These are phyloP conservation scores for Scrobipalpa costella DNA, from an alignment of 2,888 invertebrate species.

Conservation along the genomic window DNA sequence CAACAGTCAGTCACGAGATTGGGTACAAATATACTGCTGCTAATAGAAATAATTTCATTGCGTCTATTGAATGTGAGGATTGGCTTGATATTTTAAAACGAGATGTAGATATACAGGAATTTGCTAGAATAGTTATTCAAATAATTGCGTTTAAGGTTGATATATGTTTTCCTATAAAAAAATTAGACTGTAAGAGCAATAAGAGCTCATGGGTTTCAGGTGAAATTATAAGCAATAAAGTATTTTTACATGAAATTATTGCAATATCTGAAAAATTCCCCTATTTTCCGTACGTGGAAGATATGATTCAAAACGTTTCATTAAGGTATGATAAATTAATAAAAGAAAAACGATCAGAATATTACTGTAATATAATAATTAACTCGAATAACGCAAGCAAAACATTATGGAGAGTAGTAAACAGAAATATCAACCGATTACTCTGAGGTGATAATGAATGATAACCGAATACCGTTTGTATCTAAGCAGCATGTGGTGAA, in stretches of 20 bases:
- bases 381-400: not conserved
- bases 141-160: slow-evolving; percentile 15
- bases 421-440: no score
- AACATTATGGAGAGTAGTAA: no score
- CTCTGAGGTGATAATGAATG: not conserved
- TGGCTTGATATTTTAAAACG: slow-evolving; percentile 6
- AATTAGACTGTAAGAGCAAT: not conserved
- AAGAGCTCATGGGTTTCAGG: no score
- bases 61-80: slow-evolving; percentile 19
- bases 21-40: no score
- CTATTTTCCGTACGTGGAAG: no score
- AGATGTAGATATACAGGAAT: not conserved
- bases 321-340: not conserved
- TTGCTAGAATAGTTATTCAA: slow-evolving; percentile 18
- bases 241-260: no score
- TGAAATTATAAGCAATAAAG: no score
- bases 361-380: not conserved
- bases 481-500: not conserved
- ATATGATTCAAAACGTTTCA: no score
- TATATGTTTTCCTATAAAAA: slow-evolving; percentile 17
- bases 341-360: not conserved
- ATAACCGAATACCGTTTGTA: not conserved
- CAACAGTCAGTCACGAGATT: no score
- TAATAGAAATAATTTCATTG: no score
- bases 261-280: no score